These are phyloP conservation scores for Temnopleurus reevesii DNA, from an alignment of 53 echinoderm and acorn worm species.

Conservation along the genomic window DNA sequence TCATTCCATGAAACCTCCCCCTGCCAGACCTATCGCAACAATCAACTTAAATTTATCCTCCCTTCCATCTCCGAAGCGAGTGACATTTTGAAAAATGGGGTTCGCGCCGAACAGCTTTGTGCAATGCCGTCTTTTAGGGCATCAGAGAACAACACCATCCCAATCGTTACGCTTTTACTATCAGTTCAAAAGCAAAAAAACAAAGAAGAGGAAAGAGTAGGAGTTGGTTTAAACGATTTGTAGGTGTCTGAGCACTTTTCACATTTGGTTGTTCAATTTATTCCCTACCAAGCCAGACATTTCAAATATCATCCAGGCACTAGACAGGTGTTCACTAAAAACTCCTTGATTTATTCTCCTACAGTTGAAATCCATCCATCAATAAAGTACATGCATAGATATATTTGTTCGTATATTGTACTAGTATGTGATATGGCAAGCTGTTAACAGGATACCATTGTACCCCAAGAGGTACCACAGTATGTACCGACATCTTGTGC, in stretches of 20 bases:
- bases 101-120: slow-evolving; percentile 26
- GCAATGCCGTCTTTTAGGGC: background rate
- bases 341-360: too few relatives aligned
- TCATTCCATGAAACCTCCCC: too few relatives aligned
- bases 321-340: too few relatives aligned
- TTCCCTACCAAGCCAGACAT: too few relatives aligned
- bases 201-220: background rate
- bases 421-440: too few relatives aligned
- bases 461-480: too few relatives aligned
- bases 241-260: background rate
- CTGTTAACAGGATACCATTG: too few relatives aligned
- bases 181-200: slow-evolving; percentile 16
- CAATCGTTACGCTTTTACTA: slow-evolving; percentile 11
- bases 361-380: too few relatives aligned
- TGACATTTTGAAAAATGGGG: slow-evolving; percentile 40
- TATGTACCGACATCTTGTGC: too few relatives aligned
- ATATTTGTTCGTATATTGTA: too few relatives aligned
- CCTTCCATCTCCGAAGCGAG: slow-evolving; percentile 16
- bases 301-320: too few relatives aligned
- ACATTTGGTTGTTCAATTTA: background rate
- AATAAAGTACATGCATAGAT: too few relatives aligned
- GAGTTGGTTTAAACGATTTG: background rate
- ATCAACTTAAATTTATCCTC: slow-evolving; percentile 14
- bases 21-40: slow-evolving; percentile 39
- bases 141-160: slow-evolving; percentile 4